phyloP scores from a whole-genome alignment of 2,113 vertebrate genomes.

The Arizona elegans region DNA sequence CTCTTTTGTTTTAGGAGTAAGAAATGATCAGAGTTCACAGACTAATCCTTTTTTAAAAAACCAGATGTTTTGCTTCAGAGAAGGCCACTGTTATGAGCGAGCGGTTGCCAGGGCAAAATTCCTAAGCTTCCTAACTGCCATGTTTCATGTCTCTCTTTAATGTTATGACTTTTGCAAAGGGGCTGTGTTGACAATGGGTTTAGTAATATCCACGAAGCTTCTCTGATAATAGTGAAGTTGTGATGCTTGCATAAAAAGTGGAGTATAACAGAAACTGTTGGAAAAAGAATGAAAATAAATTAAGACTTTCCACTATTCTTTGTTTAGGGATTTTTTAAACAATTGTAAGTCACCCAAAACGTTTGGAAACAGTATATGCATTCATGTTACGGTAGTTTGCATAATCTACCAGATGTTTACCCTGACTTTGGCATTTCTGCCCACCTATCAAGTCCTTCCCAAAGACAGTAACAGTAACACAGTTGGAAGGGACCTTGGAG shows the following conservation, averaged over 20 bases:
- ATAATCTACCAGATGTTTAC: not conserved
- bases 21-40: not conserved
- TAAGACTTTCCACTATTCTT: not conserved
- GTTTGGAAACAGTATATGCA: not conserved
- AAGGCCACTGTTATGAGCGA: not conserved
- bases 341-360: not conserved
- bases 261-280: not conserved
- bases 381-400: not conserved
- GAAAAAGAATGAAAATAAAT: not conserved
- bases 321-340: not conserved
- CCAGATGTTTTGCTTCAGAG: not conserved
- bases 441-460: not conserved
- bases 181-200: not conserved
- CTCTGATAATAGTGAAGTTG: not conserved
- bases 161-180: not conserved
- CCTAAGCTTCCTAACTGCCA: not conserved
- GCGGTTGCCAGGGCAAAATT: not conserved
- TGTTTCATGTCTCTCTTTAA: not conserved
- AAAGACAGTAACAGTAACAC: not conserved
- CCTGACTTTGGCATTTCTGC: not conserved
- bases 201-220: not conserved
- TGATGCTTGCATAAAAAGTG: not conserved
- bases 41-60: constrained; percentile 5
- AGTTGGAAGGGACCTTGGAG: no score
- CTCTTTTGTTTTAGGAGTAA: not conserved